Percentiles rank a stretch among this genome's conserved stretches.
Evolutionary conservation across 2,888 invertebrate species (phyloP).

Genomic region (Nebria brevicollis): DNA sequence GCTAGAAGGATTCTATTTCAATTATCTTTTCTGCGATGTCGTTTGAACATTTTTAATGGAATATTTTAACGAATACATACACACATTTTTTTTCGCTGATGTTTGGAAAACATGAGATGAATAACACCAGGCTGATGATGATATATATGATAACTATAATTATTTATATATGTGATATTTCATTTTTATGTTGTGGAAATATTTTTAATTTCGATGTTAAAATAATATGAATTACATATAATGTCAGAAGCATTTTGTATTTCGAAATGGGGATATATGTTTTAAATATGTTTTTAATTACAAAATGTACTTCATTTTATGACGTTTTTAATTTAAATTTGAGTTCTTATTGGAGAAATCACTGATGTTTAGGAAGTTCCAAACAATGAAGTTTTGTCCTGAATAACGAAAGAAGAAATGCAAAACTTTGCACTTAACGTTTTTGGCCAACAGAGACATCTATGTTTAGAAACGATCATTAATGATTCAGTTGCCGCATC

Average conservation of each 20-base stretch:
- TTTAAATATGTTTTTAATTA: no score
- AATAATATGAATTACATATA: neutral
- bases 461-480: neutral
- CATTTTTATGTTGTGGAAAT: neutral
- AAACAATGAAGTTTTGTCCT: neutral
- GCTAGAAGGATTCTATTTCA: slow-evolving; percentile 5
- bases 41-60: slow-evolving; percentile 18
- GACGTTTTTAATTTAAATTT: neutral
- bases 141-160: neutral
- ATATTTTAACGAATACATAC: slow-evolving; percentile 14
- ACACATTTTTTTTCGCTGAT: slow-evolving; percentile 24
- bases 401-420: neutral
- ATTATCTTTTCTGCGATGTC: slow-evolving; percentile 11
- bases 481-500: neutral
- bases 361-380: neutral
- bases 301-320: no score
- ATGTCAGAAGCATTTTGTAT: neutral
- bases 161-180: neutral
- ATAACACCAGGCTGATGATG: neutral
- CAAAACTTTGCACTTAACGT: neutral
- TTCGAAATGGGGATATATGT: neutral
- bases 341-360: neutral
- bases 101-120: slow-evolving; percentile 22
- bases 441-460: neutral
- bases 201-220: neutral